Evolutionary conservation across 2,797 vertebrate genomes (phyloP).

Genomic region (Myotis pilosus): DNA sequence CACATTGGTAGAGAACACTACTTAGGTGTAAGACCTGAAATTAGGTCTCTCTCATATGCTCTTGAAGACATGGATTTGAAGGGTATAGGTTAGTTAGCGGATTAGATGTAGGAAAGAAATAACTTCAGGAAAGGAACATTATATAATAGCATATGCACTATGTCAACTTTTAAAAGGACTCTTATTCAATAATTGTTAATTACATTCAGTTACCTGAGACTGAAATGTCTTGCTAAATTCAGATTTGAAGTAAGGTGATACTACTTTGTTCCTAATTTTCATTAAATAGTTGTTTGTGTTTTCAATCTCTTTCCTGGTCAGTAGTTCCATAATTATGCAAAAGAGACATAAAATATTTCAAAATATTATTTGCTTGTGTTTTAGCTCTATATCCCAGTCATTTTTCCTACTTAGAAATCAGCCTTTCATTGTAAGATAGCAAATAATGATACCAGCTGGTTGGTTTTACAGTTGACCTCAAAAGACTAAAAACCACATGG

Average conservation of each 20-base stretch:
- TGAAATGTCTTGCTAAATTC: conserved; percentile 81
- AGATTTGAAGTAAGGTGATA: conserved; percentile 89
- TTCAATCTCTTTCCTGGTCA: conserved; percentile 84
- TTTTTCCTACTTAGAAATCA: conserved; percentile 15
- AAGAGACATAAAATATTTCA: conserved; percentile 46
- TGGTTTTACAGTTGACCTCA: conserved; percentile 5
- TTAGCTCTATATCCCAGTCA: not conserved
- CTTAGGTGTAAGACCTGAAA: not conserved
- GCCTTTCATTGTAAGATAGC: not conserved
- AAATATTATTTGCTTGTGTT: not conserved
- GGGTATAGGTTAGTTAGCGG: not conserved
- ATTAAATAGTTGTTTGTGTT: conserved; percentile 79
- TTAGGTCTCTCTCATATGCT: not conserved
- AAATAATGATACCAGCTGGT: not conserved
- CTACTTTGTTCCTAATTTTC: conserved; percentile 82
- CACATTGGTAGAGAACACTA: not conserved
- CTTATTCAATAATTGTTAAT: not conserved
- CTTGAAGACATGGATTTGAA: not conserved
- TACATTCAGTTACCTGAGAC: conserved; percentile 80
- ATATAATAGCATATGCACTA: not conserved
- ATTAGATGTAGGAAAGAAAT: not conserved
- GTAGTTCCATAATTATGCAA: conserved; percentile 52
- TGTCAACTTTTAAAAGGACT: not conserved
- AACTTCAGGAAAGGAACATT: not conserved
- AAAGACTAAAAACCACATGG: not conserved